Conservation (phyloP, 2,888 invertebrate species). For the Malthinus seriepunctatus region DNA sequence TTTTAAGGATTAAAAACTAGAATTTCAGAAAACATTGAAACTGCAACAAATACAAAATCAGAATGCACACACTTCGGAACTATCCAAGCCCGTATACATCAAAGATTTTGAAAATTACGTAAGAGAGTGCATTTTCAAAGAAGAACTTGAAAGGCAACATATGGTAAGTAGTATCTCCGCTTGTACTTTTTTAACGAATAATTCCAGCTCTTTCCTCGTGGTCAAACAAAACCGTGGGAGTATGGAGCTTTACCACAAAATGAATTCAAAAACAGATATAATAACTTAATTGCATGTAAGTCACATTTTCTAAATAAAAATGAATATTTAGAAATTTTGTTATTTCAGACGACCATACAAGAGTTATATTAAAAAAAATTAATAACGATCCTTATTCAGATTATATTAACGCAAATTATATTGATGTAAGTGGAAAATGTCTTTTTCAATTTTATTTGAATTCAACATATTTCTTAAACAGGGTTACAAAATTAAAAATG, state of each 20-base stretch:
- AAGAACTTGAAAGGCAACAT: conserved; percentile 47
- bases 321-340: not conserved
- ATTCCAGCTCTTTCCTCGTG: conserved; percentile 51
- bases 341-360: conserved; percentile 56
- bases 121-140: conserved; percentile 44
- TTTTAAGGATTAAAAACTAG: not conserved
- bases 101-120: conserved; percentile 52
- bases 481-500: conserved; percentile 44
- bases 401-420: conserved; percentile 60
- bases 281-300: conserved; percentile 56
- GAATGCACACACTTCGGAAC: not conserved
- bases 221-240: conserved; percentile 49
- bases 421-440: conserved; percentile 47
- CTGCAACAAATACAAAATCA: not conserved
- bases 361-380: conserved; percentile 53
- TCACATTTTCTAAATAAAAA: conserved; percentile 25
- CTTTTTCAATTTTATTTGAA: not conserved
- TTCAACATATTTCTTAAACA: conserved; percentile 1
- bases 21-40: too few species aligned
- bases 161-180: too few species aligned
- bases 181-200: not conserved
- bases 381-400: conserved; percentile 52
- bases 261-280: conserved; percentile 56
- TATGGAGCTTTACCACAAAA: conserved; percentile 52
- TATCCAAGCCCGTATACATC: conserved; percentile 41